phyloP scores from a whole-genome alignment of 2,113 vertebrate species.

The Odontesthes bonariensis region DNA sequence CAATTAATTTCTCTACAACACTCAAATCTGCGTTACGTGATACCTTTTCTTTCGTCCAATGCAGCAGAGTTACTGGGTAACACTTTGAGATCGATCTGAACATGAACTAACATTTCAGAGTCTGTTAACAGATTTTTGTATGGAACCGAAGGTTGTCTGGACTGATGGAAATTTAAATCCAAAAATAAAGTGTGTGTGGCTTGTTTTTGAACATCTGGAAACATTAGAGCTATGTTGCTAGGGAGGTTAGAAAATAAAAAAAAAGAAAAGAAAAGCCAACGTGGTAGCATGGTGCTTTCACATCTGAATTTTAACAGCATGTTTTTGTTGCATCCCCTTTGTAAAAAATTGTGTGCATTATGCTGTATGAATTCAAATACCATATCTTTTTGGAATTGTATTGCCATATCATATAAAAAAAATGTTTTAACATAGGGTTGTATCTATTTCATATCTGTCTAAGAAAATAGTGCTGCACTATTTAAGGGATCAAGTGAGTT shows the following conservation, averaged over 20 bases:
- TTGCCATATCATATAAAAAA: too few relatives aligned
- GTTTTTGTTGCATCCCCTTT: background rate
- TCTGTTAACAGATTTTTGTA: too few relatives aligned
- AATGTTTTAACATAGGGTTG: background rate
- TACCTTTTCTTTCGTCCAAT: background rate
- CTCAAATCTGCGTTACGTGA: background rate
- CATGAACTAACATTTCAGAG: too few relatives aligned
- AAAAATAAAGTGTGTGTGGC: too few relatives aligned
- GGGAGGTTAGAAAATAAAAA: too few relatives aligned
- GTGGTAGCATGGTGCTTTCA: background rate
- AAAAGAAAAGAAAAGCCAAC: background rate
- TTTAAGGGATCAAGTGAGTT: conserved; percentile 41
- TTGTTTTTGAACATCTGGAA: too few relatives aligned
- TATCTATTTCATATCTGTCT: background rate
- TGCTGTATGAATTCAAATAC: too few relatives aligned
- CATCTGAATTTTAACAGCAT: background rate
- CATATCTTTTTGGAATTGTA: too few relatives aligned
- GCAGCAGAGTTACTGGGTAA: background rate
- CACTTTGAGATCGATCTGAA: too few relatives aligned
- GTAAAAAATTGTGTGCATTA: background rate
- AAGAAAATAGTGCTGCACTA: background rate
- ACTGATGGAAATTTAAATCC: too few relatives aligned
- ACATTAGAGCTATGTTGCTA: too few relatives aligned
- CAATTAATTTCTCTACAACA: background rate
- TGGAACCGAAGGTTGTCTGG: too few relatives aligned